Evolutionary conservation across 2,113 vertebrate species (phyloP), one percentile per base, ranked within the genome.

Genomic region (Takifugu flavidus): DNA sequence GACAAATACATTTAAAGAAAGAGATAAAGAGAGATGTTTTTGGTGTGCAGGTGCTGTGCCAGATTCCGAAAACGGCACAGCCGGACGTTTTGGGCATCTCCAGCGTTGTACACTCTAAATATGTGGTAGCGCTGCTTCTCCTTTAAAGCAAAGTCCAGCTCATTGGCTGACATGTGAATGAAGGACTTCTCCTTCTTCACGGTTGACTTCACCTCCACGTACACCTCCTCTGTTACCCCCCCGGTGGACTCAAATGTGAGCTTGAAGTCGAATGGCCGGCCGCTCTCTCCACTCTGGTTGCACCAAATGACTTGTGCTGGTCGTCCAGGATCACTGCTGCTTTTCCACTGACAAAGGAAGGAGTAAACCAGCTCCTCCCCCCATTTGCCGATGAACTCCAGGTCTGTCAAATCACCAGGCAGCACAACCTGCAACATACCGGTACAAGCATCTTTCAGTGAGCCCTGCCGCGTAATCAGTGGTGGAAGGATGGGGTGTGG

Each of bases 131-230:
- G 74, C 42, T 90, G 89, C 54, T 72, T 91, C 72, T 88, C 83
- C 29, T 71, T 87, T 70, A 92, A 83, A 0, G 91, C 91, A 52
- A 92, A 82, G 65, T 91, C 81, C 77, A 93, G 80, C 83, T 93
- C 90, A 15, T 91, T 92, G 59, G 88, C 89, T 0, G 91, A 92
- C 47, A 92, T 77, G 54, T 83, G 86, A 46, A 92, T 86, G 39
- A 91, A 90, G 1, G 89, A 74, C 70, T 70, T 86, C 27, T 93
- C 91, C 2, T 66, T 77, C 75, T 86, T 91, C 14, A 88, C 49
- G 0, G 91, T 92, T 0, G 91, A 81, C 82, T 93, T 93, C 51
- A 93, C 91, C 55, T 93, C 91, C 60, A 92, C 88, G 10, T 82
- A 92, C 52, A 90, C 81, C 53, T 84, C 62, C 13, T 3, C 12